Evolutionary conservation across 2,113 vertebrate species (phyloP).

Genomic region (Agelaius tricolor): DNA sequence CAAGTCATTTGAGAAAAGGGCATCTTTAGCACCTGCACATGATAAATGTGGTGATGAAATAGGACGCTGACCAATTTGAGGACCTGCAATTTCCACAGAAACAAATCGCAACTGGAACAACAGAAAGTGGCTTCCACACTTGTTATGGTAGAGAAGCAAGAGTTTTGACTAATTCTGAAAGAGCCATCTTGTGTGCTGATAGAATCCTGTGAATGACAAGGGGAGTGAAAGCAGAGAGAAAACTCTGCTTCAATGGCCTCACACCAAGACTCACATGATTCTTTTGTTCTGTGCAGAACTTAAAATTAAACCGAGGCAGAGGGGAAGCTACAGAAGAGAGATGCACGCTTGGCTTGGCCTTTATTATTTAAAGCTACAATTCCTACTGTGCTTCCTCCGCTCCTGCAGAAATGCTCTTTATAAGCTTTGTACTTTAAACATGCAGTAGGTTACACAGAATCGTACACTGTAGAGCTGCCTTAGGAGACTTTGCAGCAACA

Average conservation of each 20-base stretch:
- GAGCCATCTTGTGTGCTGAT: rapidly evolving
- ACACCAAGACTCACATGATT: no score
- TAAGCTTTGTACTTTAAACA: not conserved
- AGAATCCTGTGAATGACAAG: not conserved
- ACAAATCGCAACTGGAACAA: not conserved
- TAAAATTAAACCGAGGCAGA: no score
- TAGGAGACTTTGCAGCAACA: not conserved
- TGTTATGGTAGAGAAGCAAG: not conserved
- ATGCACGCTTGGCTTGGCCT: no score
- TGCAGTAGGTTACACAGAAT: not conserved
- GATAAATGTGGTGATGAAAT: not conserved
- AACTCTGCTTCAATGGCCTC: no score
- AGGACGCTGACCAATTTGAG: not conserved
- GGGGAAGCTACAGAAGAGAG: no score
- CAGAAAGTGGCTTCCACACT: not conserved
- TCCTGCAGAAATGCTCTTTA: not conserved
- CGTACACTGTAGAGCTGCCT: not conserved
- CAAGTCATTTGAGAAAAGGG: not conserved
- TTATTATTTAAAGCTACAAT: no score
- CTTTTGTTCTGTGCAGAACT: no score
- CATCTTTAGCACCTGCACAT: not conserved
- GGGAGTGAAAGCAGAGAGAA: no score
- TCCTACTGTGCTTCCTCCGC: not conserved
- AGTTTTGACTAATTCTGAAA: not conserved
- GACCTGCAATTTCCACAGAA: not conserved